Evolutionary conservation across 2,797 vertebrate genomes (phyloP).

Genomic region (Pangasius macronema): DNA sequence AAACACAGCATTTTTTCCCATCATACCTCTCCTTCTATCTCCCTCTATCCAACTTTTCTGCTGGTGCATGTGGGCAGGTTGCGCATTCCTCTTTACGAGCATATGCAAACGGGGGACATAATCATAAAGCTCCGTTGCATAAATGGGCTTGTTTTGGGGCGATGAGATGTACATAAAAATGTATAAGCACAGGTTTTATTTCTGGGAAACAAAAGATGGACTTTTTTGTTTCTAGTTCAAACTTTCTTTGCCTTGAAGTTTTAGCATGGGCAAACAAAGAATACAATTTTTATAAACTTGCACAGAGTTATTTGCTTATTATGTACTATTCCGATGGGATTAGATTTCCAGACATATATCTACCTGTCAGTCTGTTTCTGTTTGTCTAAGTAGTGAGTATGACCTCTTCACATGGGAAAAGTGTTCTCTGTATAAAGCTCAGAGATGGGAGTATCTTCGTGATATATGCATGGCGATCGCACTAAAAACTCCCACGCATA

Average conservation of each 20-base stretch:
- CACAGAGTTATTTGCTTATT: neutral
- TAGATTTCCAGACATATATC: neutral
- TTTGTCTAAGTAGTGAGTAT: neutral
- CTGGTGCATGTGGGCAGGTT: conserved; percentile 53
- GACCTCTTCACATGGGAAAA: neutral
- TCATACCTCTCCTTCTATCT: conserved; percentile 35
- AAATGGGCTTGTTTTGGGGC: conserved; percentile 45
- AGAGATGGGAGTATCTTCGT: neutral
- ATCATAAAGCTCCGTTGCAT: conserved; percentile 48
- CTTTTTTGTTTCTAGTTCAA: conserved; percentile 24
- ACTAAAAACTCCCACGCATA: neutral
- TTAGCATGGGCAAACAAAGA: neutral
- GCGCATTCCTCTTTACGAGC: conserved; percentile 33
- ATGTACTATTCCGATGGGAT: neutral
- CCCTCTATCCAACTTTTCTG: conserved; percentile 44
- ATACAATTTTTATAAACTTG: neutral
- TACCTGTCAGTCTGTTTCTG: neutral
- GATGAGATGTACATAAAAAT: conserved; percentile 44
- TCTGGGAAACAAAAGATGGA: neutral
- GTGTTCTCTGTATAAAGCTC: neutral
- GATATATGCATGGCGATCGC: neutral
- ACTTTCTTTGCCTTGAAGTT: conserved; percentile 22
- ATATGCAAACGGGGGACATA: conserved; percentile 52
- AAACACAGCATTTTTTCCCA: conserved; percentile 56
- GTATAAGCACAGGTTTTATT: conserved; percentile 16